Percentiles rank a stretch among this genome's conserved stretches.
phyloP scores from a whole-genome alignment of 2,888 invertebrate species.

The Onthophagus sagittarius region DNA sequence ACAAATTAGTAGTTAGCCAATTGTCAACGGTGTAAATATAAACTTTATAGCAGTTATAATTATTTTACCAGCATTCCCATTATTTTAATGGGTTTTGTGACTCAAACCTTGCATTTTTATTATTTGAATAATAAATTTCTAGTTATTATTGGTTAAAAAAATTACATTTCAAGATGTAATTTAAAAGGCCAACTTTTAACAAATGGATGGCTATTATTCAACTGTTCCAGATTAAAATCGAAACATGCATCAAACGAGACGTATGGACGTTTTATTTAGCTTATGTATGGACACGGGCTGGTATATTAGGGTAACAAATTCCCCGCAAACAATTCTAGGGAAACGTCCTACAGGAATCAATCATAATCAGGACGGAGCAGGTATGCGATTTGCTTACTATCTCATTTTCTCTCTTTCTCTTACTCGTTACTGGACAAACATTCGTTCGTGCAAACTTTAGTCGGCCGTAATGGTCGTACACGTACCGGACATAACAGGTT shows the following conservation, averaged over 20 bases:
- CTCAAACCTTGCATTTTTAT: too few species aligned
- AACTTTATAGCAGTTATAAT: too few species aligned
- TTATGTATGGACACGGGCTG: constrained; percentile 2
- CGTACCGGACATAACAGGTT: constrained; percentile 5
- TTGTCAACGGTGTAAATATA: not conserved
- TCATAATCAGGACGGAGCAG: constrained; percentile 7
- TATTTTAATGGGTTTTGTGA: too few species aligned
- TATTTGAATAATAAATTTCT: not conserved
- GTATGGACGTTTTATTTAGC: not conserved
- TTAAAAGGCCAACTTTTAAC: not conserved
- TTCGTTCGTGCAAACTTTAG: not conserved
- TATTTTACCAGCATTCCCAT: too few species aligned
- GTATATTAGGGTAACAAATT: not conserved
- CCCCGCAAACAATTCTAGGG: constrained; percentile 7
- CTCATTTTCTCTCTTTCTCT: not conserved
- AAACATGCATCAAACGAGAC: constrained; percentile 1
- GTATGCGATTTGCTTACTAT: not conserved
- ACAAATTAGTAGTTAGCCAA: not conserved
- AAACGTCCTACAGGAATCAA: constrained; percentile 2
- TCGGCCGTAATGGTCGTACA: constrained; percentile 6
- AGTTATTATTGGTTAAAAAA: not conserved
- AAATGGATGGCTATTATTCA: not conserved
- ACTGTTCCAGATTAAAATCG: not conserved
- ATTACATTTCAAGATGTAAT: not conserved
- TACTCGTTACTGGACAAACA: not conserved